Conservation (phyloP, 2,113 vertebrate species). For the Campylorhamphus procurvoides region DNA sequence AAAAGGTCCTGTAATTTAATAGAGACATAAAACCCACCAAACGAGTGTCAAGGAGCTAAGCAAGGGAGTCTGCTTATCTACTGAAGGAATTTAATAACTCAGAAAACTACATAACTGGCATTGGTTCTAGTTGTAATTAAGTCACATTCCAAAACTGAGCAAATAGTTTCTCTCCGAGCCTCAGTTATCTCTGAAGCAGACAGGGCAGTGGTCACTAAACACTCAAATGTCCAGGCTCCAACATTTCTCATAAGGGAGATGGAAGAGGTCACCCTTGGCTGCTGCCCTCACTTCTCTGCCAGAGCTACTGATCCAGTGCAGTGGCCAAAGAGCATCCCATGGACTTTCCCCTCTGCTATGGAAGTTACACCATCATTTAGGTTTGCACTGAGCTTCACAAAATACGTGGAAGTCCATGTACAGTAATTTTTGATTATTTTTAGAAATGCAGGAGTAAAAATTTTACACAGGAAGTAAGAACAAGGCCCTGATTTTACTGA, state of each 20-base stretch:
- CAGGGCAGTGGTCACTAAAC: background rate
- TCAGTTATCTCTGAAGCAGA: background rate
- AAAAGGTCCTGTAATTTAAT: background rate
- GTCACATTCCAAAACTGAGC: background rate
- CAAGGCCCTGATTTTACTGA: background rate
- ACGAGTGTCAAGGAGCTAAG: background rate
- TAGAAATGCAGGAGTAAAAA: background rate
- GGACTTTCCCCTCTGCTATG: background rate
- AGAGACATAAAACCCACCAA: background rate
- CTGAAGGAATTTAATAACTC: background rate
- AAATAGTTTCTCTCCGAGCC: background rate
- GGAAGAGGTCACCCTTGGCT: background rate
- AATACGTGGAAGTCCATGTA: fast-evolving
- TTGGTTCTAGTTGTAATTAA: background rate
- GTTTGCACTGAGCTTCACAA: background rate
- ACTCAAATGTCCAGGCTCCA: background rate
- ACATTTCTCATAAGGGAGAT: background rate
- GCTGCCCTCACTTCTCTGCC: background rate
- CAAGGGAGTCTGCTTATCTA: background rate
- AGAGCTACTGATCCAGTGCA: background rate
- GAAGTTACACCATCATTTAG: background rate
- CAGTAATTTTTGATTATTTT: background rate
- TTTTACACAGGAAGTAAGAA: background rate
- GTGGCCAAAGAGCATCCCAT: background rate
- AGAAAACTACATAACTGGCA: background rate